Conservation (phyloP, 2,888 invertebrate genomes). For the Harpalus rufipes region DNA sequence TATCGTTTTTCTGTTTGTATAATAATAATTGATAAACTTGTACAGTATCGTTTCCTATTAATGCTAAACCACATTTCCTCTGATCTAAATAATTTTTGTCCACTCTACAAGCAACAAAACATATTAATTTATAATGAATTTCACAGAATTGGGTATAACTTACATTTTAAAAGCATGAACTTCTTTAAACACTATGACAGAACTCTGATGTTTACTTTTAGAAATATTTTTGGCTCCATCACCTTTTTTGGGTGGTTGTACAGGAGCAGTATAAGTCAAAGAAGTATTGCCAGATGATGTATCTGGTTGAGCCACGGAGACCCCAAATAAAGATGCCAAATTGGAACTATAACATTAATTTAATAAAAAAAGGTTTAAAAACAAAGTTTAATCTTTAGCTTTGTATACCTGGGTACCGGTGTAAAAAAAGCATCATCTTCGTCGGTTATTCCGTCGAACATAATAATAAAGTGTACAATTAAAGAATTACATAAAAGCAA, state of each 20-base stretch:
- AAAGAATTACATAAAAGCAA: neutral
- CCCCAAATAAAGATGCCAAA: conserved; percentile 60
- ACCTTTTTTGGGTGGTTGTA: conserved; percentile 52
- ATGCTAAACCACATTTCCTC: conserved; percentile 77
- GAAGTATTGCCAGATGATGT: conserved; percentile 35
- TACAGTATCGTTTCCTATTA: conserved; percentile 74
- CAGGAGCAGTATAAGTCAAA: conserved; percentile 65
- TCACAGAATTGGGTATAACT: conserved; percentile 59
- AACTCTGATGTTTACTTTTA: conserved; percentile 68
- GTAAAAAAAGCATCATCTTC: conserved; percentile 63
- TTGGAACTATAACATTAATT: conserved; percentile 44
- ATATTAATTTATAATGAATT: neutral
- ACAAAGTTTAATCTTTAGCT: too few species aligned
- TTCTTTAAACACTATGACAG: conserved; percentile 72
- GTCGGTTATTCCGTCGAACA: conserved; percentile 58
- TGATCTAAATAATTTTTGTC: conserved; percentile 72
- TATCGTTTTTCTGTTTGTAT: conserved; percentile 75
- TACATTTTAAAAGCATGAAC: conserved; percentile 73
- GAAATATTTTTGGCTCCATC: conserved; percentile 22
- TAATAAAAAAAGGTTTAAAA: too few species aligned
- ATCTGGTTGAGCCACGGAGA: conserved; percentile 23
- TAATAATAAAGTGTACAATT: neutral
- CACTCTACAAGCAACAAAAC: conserved; percentile 69
- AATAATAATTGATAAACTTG: conserved; percentile 73
- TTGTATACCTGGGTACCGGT: conserved; percentile 52